A percentile compares a stretch with the other conserved stretches of the same genome.
Evolutionary conservation across 1,140 invertebrate species (phyloP).

Genomic region (Eulimnadia texana): DNA sequence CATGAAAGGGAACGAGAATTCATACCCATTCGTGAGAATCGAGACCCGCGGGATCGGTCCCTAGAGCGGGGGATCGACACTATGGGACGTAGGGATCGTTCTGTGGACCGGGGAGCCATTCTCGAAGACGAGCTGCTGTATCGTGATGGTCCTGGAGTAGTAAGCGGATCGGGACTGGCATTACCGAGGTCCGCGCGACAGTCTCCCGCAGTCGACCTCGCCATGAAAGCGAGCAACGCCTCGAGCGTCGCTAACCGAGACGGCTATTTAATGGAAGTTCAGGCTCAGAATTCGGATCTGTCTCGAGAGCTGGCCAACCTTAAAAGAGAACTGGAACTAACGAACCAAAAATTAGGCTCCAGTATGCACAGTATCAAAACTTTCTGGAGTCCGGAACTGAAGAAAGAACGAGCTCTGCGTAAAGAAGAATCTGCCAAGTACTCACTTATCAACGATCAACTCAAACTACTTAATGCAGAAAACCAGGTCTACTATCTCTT

Average conservation of each 20-base stretch:
- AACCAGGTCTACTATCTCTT: slow-evolving; percentile 63
- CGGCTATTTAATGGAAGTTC: slow-evolving; percentile 75
- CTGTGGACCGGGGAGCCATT: slow-evolving; percentile 12
- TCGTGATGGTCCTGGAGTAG: slow-evolving; percentile 31
- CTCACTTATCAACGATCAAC: slow-evolving; percentile 89
- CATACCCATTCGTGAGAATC: slow-evolving; percentile 57
- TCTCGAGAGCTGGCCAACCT: slow-evolving; percentile 91
- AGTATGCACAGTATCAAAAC: slow-evolving; percentile 99
- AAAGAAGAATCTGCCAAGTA: slow-evolving; percentile 98
- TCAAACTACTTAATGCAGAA: slow-evolving; percentile 89
- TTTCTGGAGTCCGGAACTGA: slow-evolving; percentile 98
- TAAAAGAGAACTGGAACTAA: slow-evolving; percentile 90
- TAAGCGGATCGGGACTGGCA: slow-evolving; percentile 13
- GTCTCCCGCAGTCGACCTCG: slow-evolving; percentile 47
- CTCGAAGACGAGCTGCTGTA: slow-evolving; percentile 55
- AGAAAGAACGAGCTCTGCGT: slow-evolving; percentile 86
- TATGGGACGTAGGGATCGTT: slow-evolving; percentile 11
- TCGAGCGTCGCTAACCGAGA: slow-evolving; percentile 25
- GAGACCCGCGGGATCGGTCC: slow-evolving; percentile 43
- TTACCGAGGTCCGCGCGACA: slow-evolving; percentile 45
- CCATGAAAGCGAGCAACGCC: slow-evolving; percentile 24
- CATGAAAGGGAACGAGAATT: slow-evolving; percentile 56
- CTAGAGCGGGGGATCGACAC: slow-evolving; percentile 35
- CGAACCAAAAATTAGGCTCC: slow-evolving; percentile 94
- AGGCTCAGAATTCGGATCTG: slow-evolving; percentile 85